These are phyloP conservation scores for Ursus arctos DNA, from an alignment of 2,113 vertebrate genomes.

Conservation along the genomic window DNA sequence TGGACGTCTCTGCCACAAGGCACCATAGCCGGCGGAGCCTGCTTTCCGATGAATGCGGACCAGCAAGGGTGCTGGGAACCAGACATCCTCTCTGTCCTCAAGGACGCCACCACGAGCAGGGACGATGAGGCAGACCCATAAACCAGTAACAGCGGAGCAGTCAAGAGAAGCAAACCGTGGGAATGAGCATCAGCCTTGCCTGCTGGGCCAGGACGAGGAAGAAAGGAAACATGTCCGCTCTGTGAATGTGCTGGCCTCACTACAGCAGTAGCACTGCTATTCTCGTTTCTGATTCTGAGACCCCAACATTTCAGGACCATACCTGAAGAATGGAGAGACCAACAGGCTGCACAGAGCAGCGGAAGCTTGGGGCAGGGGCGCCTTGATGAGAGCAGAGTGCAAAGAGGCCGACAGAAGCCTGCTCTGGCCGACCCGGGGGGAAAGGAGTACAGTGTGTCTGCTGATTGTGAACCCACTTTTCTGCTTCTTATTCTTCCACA, in stretches of 20 bases:
- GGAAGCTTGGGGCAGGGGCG: neutral
- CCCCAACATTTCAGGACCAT: fast-evolving
- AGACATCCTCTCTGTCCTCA: neutral
- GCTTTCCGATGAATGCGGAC: neutral
- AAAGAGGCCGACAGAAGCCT: neutral
- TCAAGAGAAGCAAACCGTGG: fast-evolving
- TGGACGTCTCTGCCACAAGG: neutral
- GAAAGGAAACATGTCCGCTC: fast-evolving
- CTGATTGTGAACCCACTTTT: neutral
- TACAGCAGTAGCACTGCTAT: fast-evolving
- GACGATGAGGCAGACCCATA: neutral
- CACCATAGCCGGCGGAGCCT: fast-evolving
- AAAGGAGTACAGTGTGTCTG: too few species aligned
- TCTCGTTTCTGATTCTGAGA: too few species aligned
- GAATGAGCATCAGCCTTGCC: too few species aligned
- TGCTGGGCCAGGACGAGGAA: neutral
- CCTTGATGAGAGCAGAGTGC: fast-evolving
- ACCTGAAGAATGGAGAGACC: neutral
- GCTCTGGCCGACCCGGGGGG: too few species aligned
- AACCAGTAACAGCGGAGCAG: fast-evolving
- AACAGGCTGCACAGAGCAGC: fast-evolving
- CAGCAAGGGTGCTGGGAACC: fast-evolving
- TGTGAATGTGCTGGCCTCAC: fast-evolving
- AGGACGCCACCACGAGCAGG: neutral
- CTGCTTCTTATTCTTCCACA: neutral